Base-by-base conservation (phyloP, 2,888 invertebrate genomes). In the Smittia sp. region DNA sequence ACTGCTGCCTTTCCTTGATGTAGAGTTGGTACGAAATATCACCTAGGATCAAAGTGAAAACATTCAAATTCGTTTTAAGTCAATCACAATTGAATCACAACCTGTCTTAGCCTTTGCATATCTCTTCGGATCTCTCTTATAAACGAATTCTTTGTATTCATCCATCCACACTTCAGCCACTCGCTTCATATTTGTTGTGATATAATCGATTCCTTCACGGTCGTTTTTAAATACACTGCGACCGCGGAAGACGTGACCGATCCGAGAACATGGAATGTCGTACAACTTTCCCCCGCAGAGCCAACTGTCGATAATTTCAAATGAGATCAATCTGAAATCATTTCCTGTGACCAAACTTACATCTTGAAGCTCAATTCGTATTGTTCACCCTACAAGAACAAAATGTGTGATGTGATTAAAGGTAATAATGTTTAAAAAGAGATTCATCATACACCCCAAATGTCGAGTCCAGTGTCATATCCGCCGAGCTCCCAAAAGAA, bases 371-470 rank as follows among this genome's bases (percentile, higher is more conserved):
- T 92, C 80, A 93, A 84, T 80, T 93, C 93, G n/a, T n/a, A n/a
- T n/a, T n/a, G n/a, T n/a, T n/a, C n/a, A n/a, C n/a, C n/a, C n/a
- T n/a, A n/a, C n/a, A n/a, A n/a, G n/a, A n/a, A n/a, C n/a, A n/a
- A n/a, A n/a, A n/a, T n/a, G n/a, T n/a, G n/a, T n/a, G n/a, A n/a
- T n/a, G n/a, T n/a, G n/a, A n/a, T n/a, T n/a, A n/a, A n/a, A n/a
- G n/a, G n/a, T n/a, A n/a, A n/a, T n/a, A n/a, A n/a, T n/a, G n/a
- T n/a, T n/a, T n/a, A n/a, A n/a, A n/a, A n/a, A n/a, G 67, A 93
- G 83, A 81, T 93, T 93, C 80, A n/a, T 93, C 93, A 1, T n/a
- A 92, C 93, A 1, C 93, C 93, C 92, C 92, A 93, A 74, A 93
- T 91, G 9, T 24, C 9, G 18, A 73, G 52, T 27, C 86, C 85